Evolutionary conservation across 53 echinoderm and acorn worm species (phyloP).

Genomic region (Hippasteria phrygiana): DNA sequence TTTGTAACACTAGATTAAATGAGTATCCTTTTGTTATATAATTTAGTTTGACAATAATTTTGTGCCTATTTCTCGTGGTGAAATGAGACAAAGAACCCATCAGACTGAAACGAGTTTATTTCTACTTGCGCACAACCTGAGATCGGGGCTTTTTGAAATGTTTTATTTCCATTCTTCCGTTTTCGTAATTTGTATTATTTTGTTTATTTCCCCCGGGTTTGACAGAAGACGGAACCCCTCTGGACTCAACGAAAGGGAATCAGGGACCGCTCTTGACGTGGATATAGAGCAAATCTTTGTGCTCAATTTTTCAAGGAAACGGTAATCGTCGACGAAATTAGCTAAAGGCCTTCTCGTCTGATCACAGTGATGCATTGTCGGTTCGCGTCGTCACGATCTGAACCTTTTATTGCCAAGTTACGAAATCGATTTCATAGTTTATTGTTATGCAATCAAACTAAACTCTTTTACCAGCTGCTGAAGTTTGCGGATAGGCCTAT

Average conservation of each 20-base stretch:
- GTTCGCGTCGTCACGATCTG: too few species aligned
- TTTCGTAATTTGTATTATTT: neutral
- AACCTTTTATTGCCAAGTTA: too few species aligned
- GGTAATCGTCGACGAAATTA: slow-evolving; percentile 2
- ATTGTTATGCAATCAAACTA: too few species aligned
- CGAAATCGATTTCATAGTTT: too few species aligned
- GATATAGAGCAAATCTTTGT: slow-evolving; percentile 5
- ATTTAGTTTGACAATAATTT: neutral
- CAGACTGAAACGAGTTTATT: slow-evolving; percentile 37
- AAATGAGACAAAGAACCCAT: neutral
- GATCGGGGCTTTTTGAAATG: neutral
- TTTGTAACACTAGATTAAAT: neutral
- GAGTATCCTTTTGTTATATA: neutral
- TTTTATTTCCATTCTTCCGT: neutral
- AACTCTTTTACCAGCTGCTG: too few species aligned
- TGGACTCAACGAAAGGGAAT: slow-evolving; percentile 8
- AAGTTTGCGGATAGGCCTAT: too few species aligned
- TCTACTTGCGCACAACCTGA: slow-evolving; percentile 14
- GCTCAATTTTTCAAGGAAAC: slow-evolving; percentile 35
- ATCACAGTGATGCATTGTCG: neutral
- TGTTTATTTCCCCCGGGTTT: neutral
- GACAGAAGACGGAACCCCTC: neutral
- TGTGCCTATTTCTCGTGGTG: neutral
- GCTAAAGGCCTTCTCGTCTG: neutral
- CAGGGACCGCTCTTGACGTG: slow-evolving; percentile 24